These are phyloP conservation scores for Neopipo cinnamomea DNA, from an alignment of 2,113 vertebrate species.

Conservation along the genomic window DNA sequence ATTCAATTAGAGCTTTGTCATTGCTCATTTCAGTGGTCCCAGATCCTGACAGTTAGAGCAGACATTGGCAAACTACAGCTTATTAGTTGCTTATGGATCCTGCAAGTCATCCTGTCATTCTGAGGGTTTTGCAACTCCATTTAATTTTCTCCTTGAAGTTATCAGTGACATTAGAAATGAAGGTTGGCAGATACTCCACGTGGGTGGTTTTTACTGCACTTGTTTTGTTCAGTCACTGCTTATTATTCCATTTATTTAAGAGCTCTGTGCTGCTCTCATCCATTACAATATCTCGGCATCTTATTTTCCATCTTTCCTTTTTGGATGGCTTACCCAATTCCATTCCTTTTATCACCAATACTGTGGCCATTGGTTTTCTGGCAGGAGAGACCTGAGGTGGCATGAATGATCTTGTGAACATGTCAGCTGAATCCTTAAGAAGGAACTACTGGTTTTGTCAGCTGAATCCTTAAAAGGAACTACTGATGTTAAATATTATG, in stretches of 20 bases:
- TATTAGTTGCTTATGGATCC: slow-evolving; percentile 16
- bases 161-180: slow-evolving; percentile 46
- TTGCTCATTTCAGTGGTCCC: background rate
- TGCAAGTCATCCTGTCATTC: slow-evolving; percentile 59
- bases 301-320: background rate
- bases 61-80: background rate
- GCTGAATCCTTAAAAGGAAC: background rate
- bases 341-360: background rate
- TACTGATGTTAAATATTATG: background rate
- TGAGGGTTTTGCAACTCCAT: slow-evolving; percentile 6
- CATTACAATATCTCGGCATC: background rate
- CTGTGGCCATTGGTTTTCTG: background rate
- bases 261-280: background rate
- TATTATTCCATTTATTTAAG: slow-evolving; percentile 18
- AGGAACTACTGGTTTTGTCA: background rate
- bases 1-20: slow-evolving; percentile 7
- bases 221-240: slow-evolving; percentile 6
- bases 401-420: background rate
- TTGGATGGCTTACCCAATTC: background rate
- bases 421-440: background rate
- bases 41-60: background rate
- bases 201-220: slow-evolving; percentile 39
- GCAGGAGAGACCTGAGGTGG: background rate
- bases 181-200: slow-evolving; percentile 22
- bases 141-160: slow-evolving; percentile 62